Conservation (phyloP, 2,888 invertebrate species). For the Graphium colonna region DNA sequence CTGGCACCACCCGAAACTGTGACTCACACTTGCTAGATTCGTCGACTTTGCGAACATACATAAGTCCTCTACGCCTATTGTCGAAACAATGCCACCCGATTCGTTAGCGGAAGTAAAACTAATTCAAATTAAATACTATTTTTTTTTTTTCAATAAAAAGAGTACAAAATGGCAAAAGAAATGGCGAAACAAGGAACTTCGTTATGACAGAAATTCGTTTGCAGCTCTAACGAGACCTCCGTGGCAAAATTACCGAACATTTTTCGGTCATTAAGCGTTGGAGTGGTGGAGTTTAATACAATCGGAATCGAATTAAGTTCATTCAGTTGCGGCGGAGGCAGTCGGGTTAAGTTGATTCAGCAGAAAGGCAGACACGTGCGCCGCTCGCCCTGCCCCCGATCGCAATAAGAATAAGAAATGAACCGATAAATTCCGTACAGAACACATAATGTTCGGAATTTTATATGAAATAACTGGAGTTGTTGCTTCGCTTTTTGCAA, state of each 20-base stretch:
- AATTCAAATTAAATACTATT: too few species aligned
- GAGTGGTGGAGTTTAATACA: conserved; percentile 70
- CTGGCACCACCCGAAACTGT: conserved; percentile 52
- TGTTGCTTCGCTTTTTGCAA: neutral
- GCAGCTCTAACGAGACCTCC: conserved; percentile 23
- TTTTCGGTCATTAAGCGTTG: conserved; percentile 67
- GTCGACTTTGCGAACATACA: conserved; percentile 44
- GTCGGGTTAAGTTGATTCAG: conserved; percentile 69
- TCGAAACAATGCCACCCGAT: too few species aligned
- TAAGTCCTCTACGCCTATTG: too few species aligned
- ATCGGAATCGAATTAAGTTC: conserved; percentile 76
- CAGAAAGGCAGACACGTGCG: conserved; percentile 58
- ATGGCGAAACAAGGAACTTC: conserved; percentile 21
- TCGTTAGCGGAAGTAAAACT: too few species aligned
- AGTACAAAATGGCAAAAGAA: conserved; percentile 12
- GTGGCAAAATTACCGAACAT: conserved; percentile 35
- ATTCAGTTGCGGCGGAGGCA: conserved; percentile 67
- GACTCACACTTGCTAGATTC: conserved; percentile 31
- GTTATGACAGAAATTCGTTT: conserved; percentile 14
- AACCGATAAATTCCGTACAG: conserved; percentile 45
- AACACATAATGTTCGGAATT: conserved; percentile 26
- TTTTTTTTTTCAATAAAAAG: too few species aligned
- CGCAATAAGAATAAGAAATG: conserved; percentile 60
- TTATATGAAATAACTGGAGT: conserved; percentile 13
- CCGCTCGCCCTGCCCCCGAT: conserved; percentile 37